Conservation (phyloP, 2,797 vertebrate genomes). For the Tachyglossus aculeatus region DNA sequence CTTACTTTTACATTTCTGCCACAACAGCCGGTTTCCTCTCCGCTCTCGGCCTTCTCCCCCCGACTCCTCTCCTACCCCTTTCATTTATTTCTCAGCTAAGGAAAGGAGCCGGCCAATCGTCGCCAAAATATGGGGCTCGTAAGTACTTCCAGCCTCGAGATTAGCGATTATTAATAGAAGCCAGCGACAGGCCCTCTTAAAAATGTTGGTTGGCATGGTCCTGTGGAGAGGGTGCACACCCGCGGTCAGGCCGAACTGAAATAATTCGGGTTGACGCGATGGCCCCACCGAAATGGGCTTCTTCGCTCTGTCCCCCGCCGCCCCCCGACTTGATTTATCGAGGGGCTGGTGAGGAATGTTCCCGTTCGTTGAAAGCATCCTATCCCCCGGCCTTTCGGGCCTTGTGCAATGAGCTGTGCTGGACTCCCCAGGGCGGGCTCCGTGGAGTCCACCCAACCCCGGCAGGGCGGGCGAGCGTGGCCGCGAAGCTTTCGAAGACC, state of each 20-base stretch:
- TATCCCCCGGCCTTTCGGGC: background rate
- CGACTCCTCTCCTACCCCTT: constrained; percentile 16
- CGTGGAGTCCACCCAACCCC: too few relatives aligned
- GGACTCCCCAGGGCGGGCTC: too few relatives aligned
- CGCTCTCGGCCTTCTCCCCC: constrained; percentile 2
- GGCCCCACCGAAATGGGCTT: constrained; percentile 22
- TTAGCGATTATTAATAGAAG: constrained; percentile 58
- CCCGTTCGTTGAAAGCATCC: constrained; percentile 29
- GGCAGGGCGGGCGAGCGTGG: too few relatives aligned
- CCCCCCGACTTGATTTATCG: constrained; percentile 47
- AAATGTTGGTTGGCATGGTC: constrained; percentile 33
- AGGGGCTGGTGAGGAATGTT: constrained; percentile 16
- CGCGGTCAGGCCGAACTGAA: constrained; percentile 39
- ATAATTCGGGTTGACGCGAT: constrained; percentile 39
- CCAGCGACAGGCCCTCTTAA: constrained; percentile 44
- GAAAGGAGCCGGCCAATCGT: constrained; percentile 26
- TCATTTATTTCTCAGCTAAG: constrained; percentile 38
- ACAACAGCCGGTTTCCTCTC: constrained; percentile 65
- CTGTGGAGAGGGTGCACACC: constrained; percentile 50
- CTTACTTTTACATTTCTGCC: constrained; percentile 70
- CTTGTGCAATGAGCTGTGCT: background rate
- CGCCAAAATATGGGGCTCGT: constrained; percentile 52
- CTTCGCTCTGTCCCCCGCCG: too few relatives aligned
- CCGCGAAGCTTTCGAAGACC: too few relatives aligned
- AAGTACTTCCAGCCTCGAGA: constrained; percentile 67